Percentiles rank a stretch among this genome's conserved stretches.
phyloP scores from a whole-genome alignment of 1,140 invertebrate species.

The Diploscapter pachys region DNA sequence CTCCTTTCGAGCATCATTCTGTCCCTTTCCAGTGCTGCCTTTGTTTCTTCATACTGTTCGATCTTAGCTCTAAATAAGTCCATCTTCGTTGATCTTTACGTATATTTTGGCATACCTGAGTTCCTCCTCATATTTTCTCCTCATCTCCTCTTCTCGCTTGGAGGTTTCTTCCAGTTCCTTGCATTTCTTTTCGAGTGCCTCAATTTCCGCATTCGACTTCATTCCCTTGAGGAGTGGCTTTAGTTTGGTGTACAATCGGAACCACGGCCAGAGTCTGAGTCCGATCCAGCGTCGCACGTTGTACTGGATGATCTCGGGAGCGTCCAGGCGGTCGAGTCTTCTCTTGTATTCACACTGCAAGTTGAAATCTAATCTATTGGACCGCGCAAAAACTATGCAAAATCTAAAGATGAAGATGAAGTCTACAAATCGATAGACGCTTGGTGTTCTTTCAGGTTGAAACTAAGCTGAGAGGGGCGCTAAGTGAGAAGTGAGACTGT shows the following conservation, averaged over 20 bases:
- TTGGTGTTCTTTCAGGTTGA: not conserved
- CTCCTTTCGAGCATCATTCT: conserved; percentile 30
- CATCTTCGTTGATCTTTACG: conserved; percentile 37
- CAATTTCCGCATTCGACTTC: conserved; percentile 95
- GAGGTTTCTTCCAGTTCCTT: conserved; percentile 68
- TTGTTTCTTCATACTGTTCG: conserved; percentile 43
- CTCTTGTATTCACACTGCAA: conserved; percentile 38
- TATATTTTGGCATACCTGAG: conserved; percentile 27
- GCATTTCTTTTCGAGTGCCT: conserved; percentile 91
- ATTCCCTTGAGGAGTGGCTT: conserved; percentile 74
- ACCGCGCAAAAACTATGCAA: not conserved
- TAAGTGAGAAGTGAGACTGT: no score
- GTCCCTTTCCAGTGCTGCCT: conserved; percentile 37
- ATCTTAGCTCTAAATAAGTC: conserved; percentile 37
- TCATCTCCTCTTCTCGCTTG: conserved; percentile 19
- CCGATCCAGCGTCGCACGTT: conserved; percentile 96
- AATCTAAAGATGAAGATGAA: conserved; percentile 2
- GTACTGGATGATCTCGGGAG: conserved; percentile 76
- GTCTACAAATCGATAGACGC: conserved; percentile 6
- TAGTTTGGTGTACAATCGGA: conserved; percentile 40
- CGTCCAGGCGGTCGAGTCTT: conserved; percentile 34
- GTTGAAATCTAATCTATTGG: not conserved
- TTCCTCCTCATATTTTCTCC: conserved; percentile 36
- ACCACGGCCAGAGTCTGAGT: conserved; percentile 96
- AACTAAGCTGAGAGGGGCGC: no score